These are phyloP conservation scores for Clarias pachynema DNA, from an alignment of 2,797 vertebrate genomes.

Conservation along the genomic window DNA sequence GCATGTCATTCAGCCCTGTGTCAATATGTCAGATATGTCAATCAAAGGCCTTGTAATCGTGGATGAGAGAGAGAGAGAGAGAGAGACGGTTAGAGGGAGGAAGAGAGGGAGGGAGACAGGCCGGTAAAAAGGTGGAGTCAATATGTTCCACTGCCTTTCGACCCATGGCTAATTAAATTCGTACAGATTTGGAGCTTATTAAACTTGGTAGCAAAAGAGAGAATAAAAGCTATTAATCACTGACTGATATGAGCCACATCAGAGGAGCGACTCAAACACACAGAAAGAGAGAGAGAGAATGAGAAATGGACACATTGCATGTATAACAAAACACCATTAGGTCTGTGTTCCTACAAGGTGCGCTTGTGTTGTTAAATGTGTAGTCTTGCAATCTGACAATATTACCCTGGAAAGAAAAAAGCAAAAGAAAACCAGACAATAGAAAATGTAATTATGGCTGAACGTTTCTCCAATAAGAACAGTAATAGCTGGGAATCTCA, in stretches of 20 bases:
- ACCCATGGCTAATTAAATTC: slow-evolving; percentile 68
- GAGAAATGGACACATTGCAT: background rate
- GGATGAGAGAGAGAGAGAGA: background rate
- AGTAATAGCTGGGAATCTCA: slow-evolving; percentile 6
- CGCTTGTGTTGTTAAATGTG: slow-evolving; percentile 4
- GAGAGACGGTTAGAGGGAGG: background rate
- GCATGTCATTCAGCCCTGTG: slow-evolving; percentile 56
- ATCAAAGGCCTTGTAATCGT: slow-evolving; percentile 42
- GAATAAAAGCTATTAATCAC: slow-evolving; percentile 75
- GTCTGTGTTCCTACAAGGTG: background rate
- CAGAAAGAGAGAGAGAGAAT: background rate
- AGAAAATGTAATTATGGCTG: slow-evolving; percentile 9
- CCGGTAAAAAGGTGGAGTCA: slow-evolving; percentile 55
- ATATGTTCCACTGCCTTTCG: slow-evolving; percentile 63
- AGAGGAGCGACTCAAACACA: slow-evolving; percentile 16
- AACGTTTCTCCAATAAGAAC: slow-evolving; percentile 20
- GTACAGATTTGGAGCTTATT: slow-evolving; percentile 69
- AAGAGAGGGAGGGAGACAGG: slow-evolving; percentile 10
- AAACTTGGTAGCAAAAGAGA: slow-evolving; percentile 66
- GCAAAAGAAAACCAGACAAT: slow-evolving; percentile 5
- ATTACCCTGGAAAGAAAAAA: background rate
- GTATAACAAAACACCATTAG: background rate
- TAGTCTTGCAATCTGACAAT: background rate
- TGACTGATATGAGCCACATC: slow-evolving; percentile 56
- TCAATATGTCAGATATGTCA: slow-evolving; percentile 64